Evolutionary conservation across 1,140 invertebrate species (phyloP).

Genomic region (Yoshiicerus persimilis): DNA sequence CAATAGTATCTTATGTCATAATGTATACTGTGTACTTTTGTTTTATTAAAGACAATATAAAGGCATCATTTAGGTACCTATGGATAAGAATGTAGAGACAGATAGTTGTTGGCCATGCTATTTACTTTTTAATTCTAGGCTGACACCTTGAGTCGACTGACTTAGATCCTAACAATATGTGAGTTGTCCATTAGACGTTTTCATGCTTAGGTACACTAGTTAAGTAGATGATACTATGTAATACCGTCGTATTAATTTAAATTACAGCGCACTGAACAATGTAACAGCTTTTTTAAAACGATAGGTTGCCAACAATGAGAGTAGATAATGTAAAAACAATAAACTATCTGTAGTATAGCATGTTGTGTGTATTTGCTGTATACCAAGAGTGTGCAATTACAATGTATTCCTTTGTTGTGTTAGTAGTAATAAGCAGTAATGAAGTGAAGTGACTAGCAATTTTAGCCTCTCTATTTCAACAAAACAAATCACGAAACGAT

Average conservation of each 20-base stretch:
- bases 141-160: background rate
- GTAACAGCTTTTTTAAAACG: background rate
- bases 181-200: too few relatives aligned
- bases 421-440: background rate
- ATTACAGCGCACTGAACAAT: background rate
- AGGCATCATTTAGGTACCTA: background rate
- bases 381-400: background rate
- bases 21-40: background rate
- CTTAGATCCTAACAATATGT: background rate
- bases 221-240: background rate
- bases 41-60: background rate
- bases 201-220: background rate
- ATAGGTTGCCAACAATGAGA: background rate
- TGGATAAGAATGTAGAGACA: background rate
- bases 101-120: background rate
- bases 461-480: background rate
- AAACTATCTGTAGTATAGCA: too few relatives aligned
- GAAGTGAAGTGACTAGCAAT: background rate
- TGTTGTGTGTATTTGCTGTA: too few relatives aligned
- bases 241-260: conserved; percentile 5
- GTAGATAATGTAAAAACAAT: background rate
- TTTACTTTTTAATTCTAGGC: conserved; percentile 11
- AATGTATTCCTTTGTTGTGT: background rate
- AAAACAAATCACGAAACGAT: background rate
- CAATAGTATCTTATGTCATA: background rate